These are phyloP conservation scores for Pinna nobilis DNA, from an alignment of 1,140 invertebrate genomes.

Conservation along the genomic window DNA sequence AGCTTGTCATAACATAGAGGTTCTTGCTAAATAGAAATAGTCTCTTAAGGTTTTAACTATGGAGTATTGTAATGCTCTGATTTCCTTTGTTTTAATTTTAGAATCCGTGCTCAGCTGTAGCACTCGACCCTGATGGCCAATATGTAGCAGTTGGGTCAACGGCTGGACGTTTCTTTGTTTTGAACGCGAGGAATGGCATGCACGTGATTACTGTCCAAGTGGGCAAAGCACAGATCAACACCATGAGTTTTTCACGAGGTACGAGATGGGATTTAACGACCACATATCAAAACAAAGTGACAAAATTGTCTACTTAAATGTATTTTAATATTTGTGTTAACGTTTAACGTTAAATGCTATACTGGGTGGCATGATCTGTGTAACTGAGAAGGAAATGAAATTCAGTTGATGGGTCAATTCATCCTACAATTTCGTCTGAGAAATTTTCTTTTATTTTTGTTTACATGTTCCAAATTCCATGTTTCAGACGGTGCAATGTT, in stretches of 20 bases:
- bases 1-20: no score
- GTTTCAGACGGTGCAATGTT: conserved; percentile 84
- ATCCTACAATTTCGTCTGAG: no score
- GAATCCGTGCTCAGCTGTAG: conserved; percentile 88
- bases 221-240: conserved; percentile 87
- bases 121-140: conserved; percentile 65
- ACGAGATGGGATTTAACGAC: no score
- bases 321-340: no score
- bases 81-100: conserved; percentile 77
- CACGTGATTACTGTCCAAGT: conserved; percentile 89
- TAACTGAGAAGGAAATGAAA: neutral
- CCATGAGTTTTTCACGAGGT: conserved; percentile 88
- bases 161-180: conserved; percentile 89
- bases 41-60: no score
- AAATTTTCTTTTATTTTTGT: no score
- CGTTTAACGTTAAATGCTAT: no score
- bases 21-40: no score
- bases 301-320: no score
- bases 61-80: no score
- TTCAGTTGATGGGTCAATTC: neutral
- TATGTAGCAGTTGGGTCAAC: conserved; percentile 77
- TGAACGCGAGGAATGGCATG: conserved; percentile 88
- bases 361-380: neutral
- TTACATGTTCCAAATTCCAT: no score
- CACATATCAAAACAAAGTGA: no score